phyloP scores from a whole-genome alignment of 1,140 invertebrate genomes.

The Lordiphosa mommai region DNA sequence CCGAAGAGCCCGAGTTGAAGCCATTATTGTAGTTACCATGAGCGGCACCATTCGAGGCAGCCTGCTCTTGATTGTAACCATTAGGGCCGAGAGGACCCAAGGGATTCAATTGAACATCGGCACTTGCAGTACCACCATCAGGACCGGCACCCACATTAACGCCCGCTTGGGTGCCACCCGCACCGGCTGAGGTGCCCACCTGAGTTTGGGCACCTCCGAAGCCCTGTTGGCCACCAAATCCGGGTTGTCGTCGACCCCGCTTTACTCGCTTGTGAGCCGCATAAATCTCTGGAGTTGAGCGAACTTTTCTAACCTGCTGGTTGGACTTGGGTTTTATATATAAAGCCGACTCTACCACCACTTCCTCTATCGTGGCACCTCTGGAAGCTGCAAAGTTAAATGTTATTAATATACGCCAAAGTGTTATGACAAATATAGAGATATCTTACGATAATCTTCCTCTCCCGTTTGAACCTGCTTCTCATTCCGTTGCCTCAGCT shows the following conservation, averaged over 20 bases:
- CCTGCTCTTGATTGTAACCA: slow-evolving; percentile 62
- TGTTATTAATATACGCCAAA: not conserved
- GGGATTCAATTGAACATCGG: slow-evolving; percentile 43
- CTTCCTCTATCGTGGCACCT: slow-evolving; percentile 74
- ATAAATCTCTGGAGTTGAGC: slow-evolving; percentile 33
- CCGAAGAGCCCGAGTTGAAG: slow-evolving; percentile 45
- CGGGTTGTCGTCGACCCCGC: slow-evolving; percentile 24
- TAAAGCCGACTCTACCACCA: slow-evolving; percentile 77
- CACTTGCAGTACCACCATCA: slow-evolving; percentile 48
- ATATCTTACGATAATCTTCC: slow-evolving; percentile 54
- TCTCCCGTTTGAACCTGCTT: slow-evolving; percentile 56
- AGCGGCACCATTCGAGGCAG: slow-evolving; percentile 60
- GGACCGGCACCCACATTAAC: slow-evolving; percentile 52
- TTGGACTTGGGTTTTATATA: slow-evolving; percentile 70
- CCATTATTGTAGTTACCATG: slow-evolving; percentile 42
- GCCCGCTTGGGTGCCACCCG: slow-evolving; percentile 35
- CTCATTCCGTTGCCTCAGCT: slow-evolving; percentile 58
- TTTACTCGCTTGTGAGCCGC: slow-evolving; percentile 63
- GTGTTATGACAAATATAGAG: not conserved
- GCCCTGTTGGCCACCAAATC: slow-evolving; percentile 15
- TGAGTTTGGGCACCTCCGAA: slow-evolving; percentile 16
- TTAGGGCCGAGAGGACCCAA: slow-evolving; percentile 38
- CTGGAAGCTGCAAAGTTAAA: slow-evolving; percentile 33
- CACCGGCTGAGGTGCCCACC: slow-evolving; percentile 34
- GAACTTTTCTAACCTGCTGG: slow-evolving; percentile 52